Conservation (phyloP, 2,888 invertebrate genomes). For the Drosophila fungiperda region DNA sequence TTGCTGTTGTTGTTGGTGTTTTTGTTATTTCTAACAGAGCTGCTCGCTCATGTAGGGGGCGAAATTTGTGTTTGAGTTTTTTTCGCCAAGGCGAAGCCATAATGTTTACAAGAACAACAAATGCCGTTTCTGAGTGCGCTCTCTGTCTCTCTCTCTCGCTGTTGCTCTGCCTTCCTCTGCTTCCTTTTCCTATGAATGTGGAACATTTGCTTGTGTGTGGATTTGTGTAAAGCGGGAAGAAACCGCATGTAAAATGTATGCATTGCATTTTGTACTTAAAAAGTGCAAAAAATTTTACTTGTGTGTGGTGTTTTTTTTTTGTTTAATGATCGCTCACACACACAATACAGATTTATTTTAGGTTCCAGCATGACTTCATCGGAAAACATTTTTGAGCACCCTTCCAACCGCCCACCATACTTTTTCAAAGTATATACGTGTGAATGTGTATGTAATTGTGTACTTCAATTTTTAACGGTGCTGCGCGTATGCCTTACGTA, state of each 20-base stretch:
- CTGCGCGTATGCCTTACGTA: conserved; percentile 55
- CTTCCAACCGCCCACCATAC: conserved; percentile 18
- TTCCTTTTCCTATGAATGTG: conserved; percentile 42
- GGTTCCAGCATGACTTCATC: conserved; percentile 77
- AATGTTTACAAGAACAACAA: conserved; percentile 71
- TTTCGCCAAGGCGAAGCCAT: conserved; percentile 71
- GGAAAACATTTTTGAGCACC: conserved; percentile 52
- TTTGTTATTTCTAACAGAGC: conserved; percentile 14
- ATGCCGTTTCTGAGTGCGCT: conserved; percentile 62
- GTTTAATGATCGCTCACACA: conserved; percentile 65
- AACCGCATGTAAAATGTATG: conserved; percentile 56
- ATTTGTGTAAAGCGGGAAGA: conserved; percentile 29
- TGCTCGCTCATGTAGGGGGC: conserved; percentile 63
- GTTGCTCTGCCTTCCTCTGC: conserved; percentile 33
- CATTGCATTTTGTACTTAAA: conserved; percentile 74
- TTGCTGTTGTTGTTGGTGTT: conserved; percentile 35
- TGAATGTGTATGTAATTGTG: conserved; percentile 43
- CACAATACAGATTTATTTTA: conserved; percentile 70
- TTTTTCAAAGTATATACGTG: conserved; percentile 10
- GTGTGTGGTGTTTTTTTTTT: conserved; percentile 33
- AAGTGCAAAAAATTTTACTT: conserved; percentile 69
- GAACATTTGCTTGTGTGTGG: conserved; percentile 6
- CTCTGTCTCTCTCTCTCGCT: conserved; percentile 34
- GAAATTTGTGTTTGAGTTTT: conserved; percentile 58
- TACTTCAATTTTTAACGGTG: conserved; percentile 62